Base-by-base conservation (phyloP, 2,113 vertebrate genomes). In the Chionomys nivalis region DNA sequence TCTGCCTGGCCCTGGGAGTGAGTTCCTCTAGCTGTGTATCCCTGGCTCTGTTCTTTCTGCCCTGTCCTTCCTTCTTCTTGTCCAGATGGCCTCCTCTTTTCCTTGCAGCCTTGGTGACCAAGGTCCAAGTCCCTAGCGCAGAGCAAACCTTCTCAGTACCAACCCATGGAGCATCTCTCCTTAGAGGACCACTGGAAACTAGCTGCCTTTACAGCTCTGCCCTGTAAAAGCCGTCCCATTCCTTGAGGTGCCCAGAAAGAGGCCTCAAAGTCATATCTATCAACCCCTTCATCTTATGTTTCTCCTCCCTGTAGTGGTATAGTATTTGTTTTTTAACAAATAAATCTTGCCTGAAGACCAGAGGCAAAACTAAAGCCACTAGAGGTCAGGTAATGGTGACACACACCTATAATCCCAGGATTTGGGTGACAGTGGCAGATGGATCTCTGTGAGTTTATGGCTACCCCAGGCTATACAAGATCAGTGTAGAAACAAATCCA, bases 221-320 rank as follows among this genome's bases (percentile, higher is more conserved):
- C 0, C 24, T 2, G 4, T 31, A 4, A 49, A 75, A 7, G 28
- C 9, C 11, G 7, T 1, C 0, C 76, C 8, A 3, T 68, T 55
- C 31, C 1, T 5, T 7, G 58, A 73, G 0, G 3, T 10, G 5
- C 31, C 65, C 31, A 16, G 7, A 12, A 3, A 0, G 83, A 85
- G 16, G 8, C 49, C 28, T 7, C 42, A 75, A n/a, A 28, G 39
- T 16, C 19, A 0, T 1, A 3, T 44, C 28, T 0, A 7, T 33
- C 78, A 31, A 73, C 1, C 3, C 26, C 39, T 10, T 42, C 5
- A 28, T 19, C 23, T 7, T 11, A 52, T 7, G 24, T 3, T 0
- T 0, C 0, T 0, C 2, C 17, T 39, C 12, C 4, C 55, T 55
- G 55, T 5, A 55, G 55, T 55, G 55, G 16, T 55, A 55, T 17